These are phyloP conservation scores for Naja naja DNA, from an alignment of 2,113 vertebrate species.

Conservation along the genomic window DNA sequence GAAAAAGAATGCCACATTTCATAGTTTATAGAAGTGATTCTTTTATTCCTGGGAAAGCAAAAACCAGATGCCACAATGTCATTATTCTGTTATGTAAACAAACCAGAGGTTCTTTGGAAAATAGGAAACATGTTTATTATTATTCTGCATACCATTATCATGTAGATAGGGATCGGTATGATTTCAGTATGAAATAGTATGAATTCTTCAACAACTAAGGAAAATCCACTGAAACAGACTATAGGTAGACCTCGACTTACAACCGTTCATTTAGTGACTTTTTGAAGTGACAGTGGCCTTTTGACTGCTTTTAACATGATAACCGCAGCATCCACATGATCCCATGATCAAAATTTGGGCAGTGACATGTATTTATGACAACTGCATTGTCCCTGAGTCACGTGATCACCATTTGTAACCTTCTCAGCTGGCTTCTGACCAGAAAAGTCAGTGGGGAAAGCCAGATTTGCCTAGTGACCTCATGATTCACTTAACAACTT, in stretches of 20 bases:
- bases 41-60: conserved; percentile 22
- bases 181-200: not conserved
- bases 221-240: not conserved
- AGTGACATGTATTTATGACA: not conserved
- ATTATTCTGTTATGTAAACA: not conserved
- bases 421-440: too few relatives aligned
- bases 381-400: not conserved
- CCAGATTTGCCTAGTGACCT: too few relatives aligned
- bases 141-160: conserved; percentile 5
- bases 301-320: not conserved
- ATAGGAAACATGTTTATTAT: conserved; percentile 16
- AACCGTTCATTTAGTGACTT: not conserved
- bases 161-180: not conserved
- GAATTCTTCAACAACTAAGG: not conserved
- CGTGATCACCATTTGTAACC: too few relatives aligned
- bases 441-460: not conserved
- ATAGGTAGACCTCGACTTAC: not conserved
- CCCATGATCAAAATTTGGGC: not conserved
- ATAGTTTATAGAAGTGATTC: not conserved
- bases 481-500: not conserved
- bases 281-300: not conserved
- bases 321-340: not conserved
- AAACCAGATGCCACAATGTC: not conserved
- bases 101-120: conserved; percentile 6
- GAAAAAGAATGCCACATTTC: not conserved